Conservation (phyloP, 2,888 invertebrate genomes). For the Eilema sororculum region DNA sequence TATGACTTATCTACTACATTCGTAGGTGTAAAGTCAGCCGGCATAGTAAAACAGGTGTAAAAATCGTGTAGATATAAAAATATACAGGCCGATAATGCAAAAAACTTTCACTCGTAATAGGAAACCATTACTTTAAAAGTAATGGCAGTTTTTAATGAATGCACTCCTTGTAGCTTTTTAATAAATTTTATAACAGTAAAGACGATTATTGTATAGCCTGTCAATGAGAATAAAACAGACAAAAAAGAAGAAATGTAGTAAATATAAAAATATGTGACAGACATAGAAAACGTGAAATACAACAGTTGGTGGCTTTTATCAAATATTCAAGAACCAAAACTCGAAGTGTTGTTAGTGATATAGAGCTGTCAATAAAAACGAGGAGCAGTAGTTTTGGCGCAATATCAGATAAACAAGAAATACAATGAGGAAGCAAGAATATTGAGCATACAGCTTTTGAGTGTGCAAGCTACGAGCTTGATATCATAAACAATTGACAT, state of each 20-base stretch:
- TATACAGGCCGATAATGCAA: not conserved
- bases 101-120: not conserved
- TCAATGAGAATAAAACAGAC: constrained; percentile 42
- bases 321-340: constrained; percentile 56
- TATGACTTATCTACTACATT: not conserved
- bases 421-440: constrained; percentile 7
- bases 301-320: constrained; percentile 55
- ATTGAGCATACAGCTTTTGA: not conserved
- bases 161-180: not conserved
- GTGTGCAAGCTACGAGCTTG: not conserved
- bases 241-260: constrained; percentile 55
- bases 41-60: not conserved
- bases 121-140: not conserved
- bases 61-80: not conserved
- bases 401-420: constrained; percentile 30
- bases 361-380: constrained; percentile 40
- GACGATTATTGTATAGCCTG: not conserved
- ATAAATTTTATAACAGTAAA: not conserved
- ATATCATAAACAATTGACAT: not conserved
- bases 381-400: constrained; percentile 29
- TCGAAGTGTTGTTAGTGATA: constrained; percentile 38
- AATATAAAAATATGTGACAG: constrained; percentile 62
- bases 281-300: constrained; percentile 59
- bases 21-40: not conserved
- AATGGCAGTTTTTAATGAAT: not conserved